These are phyloP conservation scores for Tetramorium alpestre DNA, from an alignment of 1,140 invertebrate species.

Conservation along the genomic window DNA sequence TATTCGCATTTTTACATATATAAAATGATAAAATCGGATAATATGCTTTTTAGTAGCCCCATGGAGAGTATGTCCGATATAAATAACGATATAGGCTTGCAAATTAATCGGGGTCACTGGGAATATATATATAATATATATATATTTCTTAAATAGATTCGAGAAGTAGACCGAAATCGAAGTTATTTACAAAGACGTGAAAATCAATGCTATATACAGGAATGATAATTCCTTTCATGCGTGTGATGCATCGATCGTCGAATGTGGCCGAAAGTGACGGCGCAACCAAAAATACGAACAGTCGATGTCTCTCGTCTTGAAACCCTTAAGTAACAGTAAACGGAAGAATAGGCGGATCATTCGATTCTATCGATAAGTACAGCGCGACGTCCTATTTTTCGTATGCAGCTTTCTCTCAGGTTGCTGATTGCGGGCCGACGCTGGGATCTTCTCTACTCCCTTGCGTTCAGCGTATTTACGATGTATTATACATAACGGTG, in stretches of 20 bases:
- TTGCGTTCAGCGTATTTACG: conserved; percentile 9
- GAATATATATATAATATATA: conserved; percentile 9
- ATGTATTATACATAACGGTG: background rate
- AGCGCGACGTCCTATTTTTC: conserved; percentile 68
- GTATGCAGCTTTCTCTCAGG: conserved; percentile 49
- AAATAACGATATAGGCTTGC: conserved; percentile 68
- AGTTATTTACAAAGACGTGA: conserved; percentile 74
- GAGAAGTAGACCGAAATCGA: conserved; percentile 51
- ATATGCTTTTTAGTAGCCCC: conserved; percentile 46
- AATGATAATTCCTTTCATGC: conserved; percentile 65
- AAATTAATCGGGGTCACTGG: conserved; percentile 68
- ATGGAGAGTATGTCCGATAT: background rate
- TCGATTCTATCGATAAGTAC: conserved; percentile 73
- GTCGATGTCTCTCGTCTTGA: conserved; percentile 71
- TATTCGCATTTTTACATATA: conserved; percentile 59
- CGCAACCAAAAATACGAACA: conserved; percentile 58
- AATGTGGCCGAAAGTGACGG: conserved; percentile 47
- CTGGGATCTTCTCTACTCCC: background rate
- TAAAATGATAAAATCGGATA: conserved; percentile 40
- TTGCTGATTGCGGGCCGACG: no score
- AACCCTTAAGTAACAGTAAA: conserved; percentile 77
- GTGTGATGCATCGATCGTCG: conserved; percentile 55
- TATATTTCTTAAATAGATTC: conserved; percentile 27
- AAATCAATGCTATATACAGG: conserved; percentile 69
- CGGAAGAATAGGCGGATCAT: conserved; percentile 72